These are phyloP conservation scores for Parnassius orleans DNA, from an alignment of 2,888 invertebrate genomes.

Conservation along the genomic window DNA sequence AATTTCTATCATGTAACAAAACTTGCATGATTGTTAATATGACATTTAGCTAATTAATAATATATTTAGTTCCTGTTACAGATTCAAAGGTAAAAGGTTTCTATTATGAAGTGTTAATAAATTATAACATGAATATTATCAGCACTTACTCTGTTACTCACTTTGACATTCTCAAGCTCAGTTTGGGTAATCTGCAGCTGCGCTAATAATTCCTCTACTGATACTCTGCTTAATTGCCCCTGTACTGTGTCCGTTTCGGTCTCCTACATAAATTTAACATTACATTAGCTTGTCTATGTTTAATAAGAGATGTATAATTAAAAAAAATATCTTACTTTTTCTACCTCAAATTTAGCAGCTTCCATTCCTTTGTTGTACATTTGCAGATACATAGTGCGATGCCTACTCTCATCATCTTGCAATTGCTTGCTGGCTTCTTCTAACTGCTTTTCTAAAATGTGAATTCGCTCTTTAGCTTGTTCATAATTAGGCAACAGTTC, in stretches of 20 bases:
- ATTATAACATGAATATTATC: slow-evolving; percentile 15
- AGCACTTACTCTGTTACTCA: slow-evolving; percentile 61
- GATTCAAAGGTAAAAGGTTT: neutral
- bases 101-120: slow-evolving; percentile 8
- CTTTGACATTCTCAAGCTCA: slow-evolving; percentile 93
- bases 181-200: slow-evolving; percentile 92
- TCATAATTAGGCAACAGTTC: slow-evolving; percentile 88
- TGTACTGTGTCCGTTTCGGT: slow-evolving; percentile 61
- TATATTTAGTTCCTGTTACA: neutral
- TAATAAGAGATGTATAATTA: slow-evolving; percentile 1
- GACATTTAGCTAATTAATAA: slow-evolving; percentile 7
- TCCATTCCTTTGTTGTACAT: slow-evolving; percentile 92
- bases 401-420: slow-evolving; percentile 86
- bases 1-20: slow-evolving; percentile 20
- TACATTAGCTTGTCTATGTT: neutral
- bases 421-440: slow-evolving; percentile 86
- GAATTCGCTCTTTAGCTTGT: slow-evolving; percentile 86
- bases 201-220: slow-evolving; percentile 90
- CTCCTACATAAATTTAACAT: slow-evolving; percentile 54
- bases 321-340: slow-evolving; percentile 78
- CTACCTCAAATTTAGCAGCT: slow-evolving; percentile 87
- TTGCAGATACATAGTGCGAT: slow-evolving; percentile 88
- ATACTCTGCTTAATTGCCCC: slow-evolving; percentile 84
- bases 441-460: slow-evolving; percentile 86
- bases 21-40: slow-evolving; percentile 7